These are phyloP conservation scores for Tiliacea citrago DNA, from an alignment of 2,888 invertebrate species.

Conservation along the genomic window DNA sequence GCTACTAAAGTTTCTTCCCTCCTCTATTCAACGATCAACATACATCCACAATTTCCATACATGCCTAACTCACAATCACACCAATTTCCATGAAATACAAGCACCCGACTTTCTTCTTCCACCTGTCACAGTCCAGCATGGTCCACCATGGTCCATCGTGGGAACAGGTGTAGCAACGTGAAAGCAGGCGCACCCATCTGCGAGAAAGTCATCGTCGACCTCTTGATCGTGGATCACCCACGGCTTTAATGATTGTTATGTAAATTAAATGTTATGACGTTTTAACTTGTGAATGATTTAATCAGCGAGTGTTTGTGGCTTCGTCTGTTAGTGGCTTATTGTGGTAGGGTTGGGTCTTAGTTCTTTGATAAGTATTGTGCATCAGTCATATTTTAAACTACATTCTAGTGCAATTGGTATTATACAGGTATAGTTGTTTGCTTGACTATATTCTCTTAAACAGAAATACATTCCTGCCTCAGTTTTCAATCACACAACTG, in stretches of 20 bases:
- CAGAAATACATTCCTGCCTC: not conserved
- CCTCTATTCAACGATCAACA: not conserved
- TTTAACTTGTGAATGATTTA: conserved; percentile 26
- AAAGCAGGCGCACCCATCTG: conserved; percentile 59
- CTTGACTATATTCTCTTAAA: not conserved
- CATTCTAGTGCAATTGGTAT: not conserved
- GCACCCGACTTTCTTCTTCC: conserved; percentile 20
- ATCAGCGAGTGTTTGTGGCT: not conserved
- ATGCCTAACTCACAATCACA: not conserved
- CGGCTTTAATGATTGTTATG: conserved; percentile 45
- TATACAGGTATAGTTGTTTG: not conserved
- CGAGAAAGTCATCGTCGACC: conserved; percentile 58
- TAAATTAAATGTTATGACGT: conserved; percentile 54
- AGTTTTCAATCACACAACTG: not conserved
- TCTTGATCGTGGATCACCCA: conserved; percentile 53
- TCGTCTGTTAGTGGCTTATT: not conserved
- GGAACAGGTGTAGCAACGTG: conserved; percentile 43
- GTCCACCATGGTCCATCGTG: conserved; percentile 40
- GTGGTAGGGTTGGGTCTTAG: not conserved
- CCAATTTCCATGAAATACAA: conserved; percentile 15
- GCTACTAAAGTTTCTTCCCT: no score
- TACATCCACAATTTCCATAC: not conserved
- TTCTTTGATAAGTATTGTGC: not conserved
- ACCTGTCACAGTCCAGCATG: conserved; percentile 23
- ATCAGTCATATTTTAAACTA: not conserved